A percentile compares a stretch with the other conserved stretches of the same genome.
phyloP scores from a whole-genome alignment of 1,140 invertebrate genomes.

The Anastrepha obliqua region DNA sequence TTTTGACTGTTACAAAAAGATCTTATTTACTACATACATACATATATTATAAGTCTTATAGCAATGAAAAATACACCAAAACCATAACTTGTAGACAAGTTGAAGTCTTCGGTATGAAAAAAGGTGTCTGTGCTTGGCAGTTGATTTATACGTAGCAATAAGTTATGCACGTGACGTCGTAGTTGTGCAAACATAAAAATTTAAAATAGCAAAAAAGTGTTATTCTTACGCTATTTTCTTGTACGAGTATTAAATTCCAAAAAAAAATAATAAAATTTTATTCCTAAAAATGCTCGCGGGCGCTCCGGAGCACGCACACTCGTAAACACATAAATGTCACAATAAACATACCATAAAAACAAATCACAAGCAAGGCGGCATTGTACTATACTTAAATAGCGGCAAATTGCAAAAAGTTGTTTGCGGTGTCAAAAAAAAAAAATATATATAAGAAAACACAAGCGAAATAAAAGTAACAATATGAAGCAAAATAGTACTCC shows the following conservation, averaged over 20 bases:
- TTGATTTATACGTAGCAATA: slow-evolving; percentile 39
- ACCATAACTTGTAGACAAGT: too few species aligned
- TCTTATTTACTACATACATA: too few species aligned
- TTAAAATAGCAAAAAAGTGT: not conserved
- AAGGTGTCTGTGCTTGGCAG: not conserved
- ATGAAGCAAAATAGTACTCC: not conserved
- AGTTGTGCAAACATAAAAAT: slow-evolving; percentile 16
- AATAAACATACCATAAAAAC: slow-evolving; percentile 2
- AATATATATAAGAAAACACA: not conserved
- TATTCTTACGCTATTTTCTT: not conserved
- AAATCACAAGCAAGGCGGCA: slow-evolving; percentile 15
- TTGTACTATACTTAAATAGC: not conserved
- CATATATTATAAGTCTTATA: too few species aligned
- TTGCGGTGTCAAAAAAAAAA: not conserved
- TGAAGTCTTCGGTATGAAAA: too few species aligned
- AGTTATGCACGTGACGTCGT: slow-evolving; percentile 49
- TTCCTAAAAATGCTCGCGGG: not conserved
- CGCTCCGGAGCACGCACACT: not conserved
- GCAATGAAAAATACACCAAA: too few species aligned
- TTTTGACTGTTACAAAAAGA: too few species aligned
- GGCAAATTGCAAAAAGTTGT: slow-evolving; percentile 34
- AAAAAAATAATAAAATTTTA: too few species aligned
- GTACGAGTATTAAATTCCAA: too few species aligned
- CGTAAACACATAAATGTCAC: slow-evolving; percentile 34
- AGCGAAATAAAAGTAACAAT: not conserved